phyloP scores from a whole-genome alignment of 2,113 vertebrate genomes.

The Vidua chalybeata region DNA sequence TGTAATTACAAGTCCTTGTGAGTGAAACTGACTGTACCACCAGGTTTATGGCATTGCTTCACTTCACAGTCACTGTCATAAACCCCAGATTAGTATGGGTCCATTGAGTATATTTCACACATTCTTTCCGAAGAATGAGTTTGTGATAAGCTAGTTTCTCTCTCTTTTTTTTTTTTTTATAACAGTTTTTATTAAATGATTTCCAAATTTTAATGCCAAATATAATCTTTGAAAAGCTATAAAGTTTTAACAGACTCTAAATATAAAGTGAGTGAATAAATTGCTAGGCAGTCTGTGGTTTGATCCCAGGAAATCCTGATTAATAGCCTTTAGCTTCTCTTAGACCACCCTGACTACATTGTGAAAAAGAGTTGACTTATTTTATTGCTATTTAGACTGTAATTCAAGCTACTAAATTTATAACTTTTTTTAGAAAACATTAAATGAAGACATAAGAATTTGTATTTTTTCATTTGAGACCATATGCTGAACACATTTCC shows the following conservation, averaged over 20 bases:
- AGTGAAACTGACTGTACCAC: conserved; percentile 22
- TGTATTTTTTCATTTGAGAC: conserved; percentile 16
- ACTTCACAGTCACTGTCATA: conserved; percentile 41
- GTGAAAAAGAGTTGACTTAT: conserved; percentile 65
- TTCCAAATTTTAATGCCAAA: conserved; percentile 71
- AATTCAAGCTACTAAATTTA: conserved; percentile 55
- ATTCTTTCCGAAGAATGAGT: conserved; percentile 50
- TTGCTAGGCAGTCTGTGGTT: conserved; percentile 58
- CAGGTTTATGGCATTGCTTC: conserved; percentile 60
- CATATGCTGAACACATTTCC: conserved; percentile 21
- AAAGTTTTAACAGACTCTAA: conserved; percentile 73
- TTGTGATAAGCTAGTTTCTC: conserved; percentile 56
- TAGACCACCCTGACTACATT: conserved; percentile 74
- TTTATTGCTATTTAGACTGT: conserved; percentile 67
- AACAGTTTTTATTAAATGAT: conserved; percentile 44
- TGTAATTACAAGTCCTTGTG: conserved; percentile 1
- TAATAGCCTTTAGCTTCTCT: conserved; percentile 66
- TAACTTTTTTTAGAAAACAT: background rate
- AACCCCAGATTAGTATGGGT: conserved; percentile 60
- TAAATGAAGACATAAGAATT: conserved; percentile 29
- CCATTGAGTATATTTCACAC: conserved; percentile 49
- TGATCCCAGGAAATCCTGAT: conserved; percentile 80
- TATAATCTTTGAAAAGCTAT: conserved; percentile 71
- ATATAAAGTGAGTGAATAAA: conserved; percentile 63
- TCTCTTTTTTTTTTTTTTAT: conserved; percentile 40